Evolutionary conservation across 2,797 vertebrate genomes (phyloP).

Genomic region (Gymnoscopelus braueri): DNA sequence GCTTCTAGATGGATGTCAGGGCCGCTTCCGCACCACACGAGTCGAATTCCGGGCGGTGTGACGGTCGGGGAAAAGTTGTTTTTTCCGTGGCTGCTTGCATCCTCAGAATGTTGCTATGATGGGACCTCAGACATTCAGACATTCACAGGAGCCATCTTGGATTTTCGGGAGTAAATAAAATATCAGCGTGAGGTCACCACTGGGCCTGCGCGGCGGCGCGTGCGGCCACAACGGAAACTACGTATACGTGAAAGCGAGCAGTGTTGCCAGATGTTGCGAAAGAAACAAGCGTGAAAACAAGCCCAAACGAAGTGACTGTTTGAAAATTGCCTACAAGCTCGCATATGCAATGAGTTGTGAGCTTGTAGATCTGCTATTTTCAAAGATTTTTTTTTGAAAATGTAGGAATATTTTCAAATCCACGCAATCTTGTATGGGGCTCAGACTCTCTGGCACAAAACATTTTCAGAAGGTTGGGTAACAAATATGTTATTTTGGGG

Average conservation of each 20-base stretch:
- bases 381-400: too few relatives aligned
- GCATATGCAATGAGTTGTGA: too few relatives aligned
- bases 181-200: slow-evolving; percentile 76
- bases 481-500: too few relatives aligned
- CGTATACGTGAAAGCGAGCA: slow-evolving; percentile 27
- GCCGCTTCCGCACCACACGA: slow-evolving; percentile 74
- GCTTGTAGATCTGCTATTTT: too few relatives aligned
- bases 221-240: slow-evolving; percentile 62
- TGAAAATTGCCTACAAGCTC: too few relatives aligned
- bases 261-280: too few relatives aligned
- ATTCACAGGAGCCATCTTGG: slow-evolving; percentile 86
- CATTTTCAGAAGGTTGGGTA: too few relatives aligned
- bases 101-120: slow-evolving; percentile 77
- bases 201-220: slow-evolving; percentile 77
- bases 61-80: slow-evolving; percentile 80
- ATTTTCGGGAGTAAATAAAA: slow-evolving; percentile 87
- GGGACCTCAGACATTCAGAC: slow-evolving; percentile 79
- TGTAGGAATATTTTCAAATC: too few relatives aligned
- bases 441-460: too few relatives aligned
- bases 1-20: slow-evolving; percentile 61
- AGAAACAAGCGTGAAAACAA: too few relatives aligned
- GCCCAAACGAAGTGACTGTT: too few relatives aligned
- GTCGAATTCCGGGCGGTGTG: slow-evolving; percentile 70
- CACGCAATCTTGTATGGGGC: too few relatives aligned
- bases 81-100: slow-evolving; percentile 79